These are phyloP conservation scores for Sparidentex hasta DNA, from an alignment of 2,797 vertebrate genomes.

Conservation along the genomic window DNA sequence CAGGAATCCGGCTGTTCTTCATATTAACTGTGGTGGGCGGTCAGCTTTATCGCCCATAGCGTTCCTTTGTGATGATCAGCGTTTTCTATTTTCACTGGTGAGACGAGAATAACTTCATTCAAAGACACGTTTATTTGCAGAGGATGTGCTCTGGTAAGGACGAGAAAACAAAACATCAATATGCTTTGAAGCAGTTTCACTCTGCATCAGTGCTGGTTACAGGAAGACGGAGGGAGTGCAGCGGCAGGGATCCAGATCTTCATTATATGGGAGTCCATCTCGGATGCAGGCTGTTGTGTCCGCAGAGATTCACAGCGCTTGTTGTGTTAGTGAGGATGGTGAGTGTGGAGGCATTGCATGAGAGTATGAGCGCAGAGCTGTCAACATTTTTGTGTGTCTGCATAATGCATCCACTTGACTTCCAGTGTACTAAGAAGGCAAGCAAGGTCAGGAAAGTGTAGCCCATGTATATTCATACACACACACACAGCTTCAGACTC, in stretches of 20 bases:
- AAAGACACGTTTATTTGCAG: conserved; percentile 63
- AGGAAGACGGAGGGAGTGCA: conserved; percentile 30
- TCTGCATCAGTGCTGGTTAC: conserved; percentile 52
- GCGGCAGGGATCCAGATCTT: conserved; percentile 52
- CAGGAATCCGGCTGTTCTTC: conserved; percentile 51
- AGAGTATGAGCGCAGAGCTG: background rate
- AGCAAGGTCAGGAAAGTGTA: conserved; percentile 44
- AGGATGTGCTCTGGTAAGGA: conserved; percentile 43
- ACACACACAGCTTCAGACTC: conserved; percentile 10
- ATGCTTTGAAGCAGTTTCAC: conserved; percentile 33
- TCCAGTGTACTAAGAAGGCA: conserved; percentile 22
- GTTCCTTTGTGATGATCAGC: conserved; percentile 67
- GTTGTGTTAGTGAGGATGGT: background rate
- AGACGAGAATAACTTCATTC: conserved; percentile 66
- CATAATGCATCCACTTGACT: conserved; percentile 45
- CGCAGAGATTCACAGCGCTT: conserved; percentile 27
- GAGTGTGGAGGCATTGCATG: conserved; percentile 11
- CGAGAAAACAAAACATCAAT: conserved; percentile 64
- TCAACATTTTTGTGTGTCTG: conserved; percentile 47
- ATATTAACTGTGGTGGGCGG: conserved; percentile 62
- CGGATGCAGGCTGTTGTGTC: conserved; percentile 36
- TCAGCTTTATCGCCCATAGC: conserved; percentile 56
- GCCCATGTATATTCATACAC: conserved; percentile 61
- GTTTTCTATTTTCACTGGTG: conserved; percentile 52
- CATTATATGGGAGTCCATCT: conserved; percentile 62